Evolutionary conservation across 2,797 vertebrate genomes (phyloP).

Genomic region (Erithacus rubecula): DNA sequence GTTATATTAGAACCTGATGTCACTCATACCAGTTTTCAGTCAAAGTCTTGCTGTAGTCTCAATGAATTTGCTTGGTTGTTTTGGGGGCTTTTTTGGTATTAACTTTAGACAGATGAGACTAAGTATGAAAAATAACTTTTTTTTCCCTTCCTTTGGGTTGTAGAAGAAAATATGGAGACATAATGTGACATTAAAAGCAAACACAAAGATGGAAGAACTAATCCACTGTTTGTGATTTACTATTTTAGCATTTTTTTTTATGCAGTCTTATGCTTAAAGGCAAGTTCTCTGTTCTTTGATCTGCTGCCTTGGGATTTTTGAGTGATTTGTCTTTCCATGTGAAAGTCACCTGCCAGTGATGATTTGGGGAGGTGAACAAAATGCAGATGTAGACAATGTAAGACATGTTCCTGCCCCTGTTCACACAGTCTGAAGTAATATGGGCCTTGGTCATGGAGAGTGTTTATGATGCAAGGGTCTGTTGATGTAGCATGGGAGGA

Average conservation of each 20-base stretch:
- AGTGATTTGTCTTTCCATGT: background rate
- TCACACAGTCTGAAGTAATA: background rate
- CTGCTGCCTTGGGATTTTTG: background rate
- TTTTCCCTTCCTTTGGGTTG: background rate
- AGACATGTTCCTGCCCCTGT: fast-evolving
- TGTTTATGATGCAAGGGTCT: background rate
- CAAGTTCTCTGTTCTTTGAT: background rate
- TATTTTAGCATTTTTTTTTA: background rate
- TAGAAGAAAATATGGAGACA: background rate
- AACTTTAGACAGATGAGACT: background rate
- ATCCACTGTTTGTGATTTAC: background rate
- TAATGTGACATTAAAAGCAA: background rate
- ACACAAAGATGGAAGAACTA: background rate
- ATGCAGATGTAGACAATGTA: background rate
- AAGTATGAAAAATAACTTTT: background rate
- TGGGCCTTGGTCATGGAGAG: background rate
- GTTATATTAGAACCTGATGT: background rate
- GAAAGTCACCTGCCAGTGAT: background rate
- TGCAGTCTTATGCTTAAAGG: background rate
- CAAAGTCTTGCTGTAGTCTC: background rate
- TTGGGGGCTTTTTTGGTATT: background rate
- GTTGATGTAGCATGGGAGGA: background rate
- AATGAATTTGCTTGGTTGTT: background rate
- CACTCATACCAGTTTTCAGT: background rate
- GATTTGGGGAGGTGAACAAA: background rate